Evolutionary conservation across 2,797 vertebrate species (phyloP).

Genomic region (Austrolebias charrua): DNA sequence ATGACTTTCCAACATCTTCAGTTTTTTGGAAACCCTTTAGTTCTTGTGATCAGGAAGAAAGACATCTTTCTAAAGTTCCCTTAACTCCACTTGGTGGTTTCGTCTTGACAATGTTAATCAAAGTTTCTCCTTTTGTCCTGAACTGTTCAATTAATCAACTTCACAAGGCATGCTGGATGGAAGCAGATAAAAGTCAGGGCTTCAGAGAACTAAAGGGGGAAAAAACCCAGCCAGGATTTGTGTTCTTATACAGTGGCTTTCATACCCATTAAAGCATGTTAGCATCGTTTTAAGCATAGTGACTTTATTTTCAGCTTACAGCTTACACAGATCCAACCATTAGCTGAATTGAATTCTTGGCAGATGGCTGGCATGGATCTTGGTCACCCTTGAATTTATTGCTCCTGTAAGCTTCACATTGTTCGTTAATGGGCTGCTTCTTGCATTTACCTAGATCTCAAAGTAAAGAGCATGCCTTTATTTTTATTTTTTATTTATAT

Average conservation of each 20-base stretch:
- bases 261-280: conserved; percentile 69
- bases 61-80: conserved; percentile 37
- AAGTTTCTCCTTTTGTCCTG: conserved; percentile 61
- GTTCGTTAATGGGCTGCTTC: conserved; percentile 49
- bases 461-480: conserved; percentile 32
- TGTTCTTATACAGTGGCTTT: conserved; percentile 64
- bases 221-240: conserved; percentile 64
- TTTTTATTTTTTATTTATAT: too few species aligned
- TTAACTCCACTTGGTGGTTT: conserved; percentile 33
- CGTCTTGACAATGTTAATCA: conserved; percentile 55
- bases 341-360: conserved; percentile 69
- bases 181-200: conserved; percentile 68
- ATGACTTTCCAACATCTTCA: conserved; percentile 28
- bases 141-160: conserved; percentile 72
- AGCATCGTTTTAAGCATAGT: conserved; percentile 60
- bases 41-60: conserved; percentile 44
- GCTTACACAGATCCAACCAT: conserved; percentile 59
- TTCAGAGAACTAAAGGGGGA: conserved; percentile 28
- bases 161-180: conserved; percentile 60
- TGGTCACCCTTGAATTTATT: conserved; percentile 58
- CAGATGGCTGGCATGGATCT: conserved; percentile 61
- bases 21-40: conserved; percentile 43
- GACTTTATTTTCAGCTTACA: conserved; percentile 65
- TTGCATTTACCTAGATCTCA: conserved; percentile 38
- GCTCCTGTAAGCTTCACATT: conserved; percentile 61